phyloP scores from a whole-genome alignment of 2,797 vertebrate species.

The Lepilemur ruficaudatus region DNA sequence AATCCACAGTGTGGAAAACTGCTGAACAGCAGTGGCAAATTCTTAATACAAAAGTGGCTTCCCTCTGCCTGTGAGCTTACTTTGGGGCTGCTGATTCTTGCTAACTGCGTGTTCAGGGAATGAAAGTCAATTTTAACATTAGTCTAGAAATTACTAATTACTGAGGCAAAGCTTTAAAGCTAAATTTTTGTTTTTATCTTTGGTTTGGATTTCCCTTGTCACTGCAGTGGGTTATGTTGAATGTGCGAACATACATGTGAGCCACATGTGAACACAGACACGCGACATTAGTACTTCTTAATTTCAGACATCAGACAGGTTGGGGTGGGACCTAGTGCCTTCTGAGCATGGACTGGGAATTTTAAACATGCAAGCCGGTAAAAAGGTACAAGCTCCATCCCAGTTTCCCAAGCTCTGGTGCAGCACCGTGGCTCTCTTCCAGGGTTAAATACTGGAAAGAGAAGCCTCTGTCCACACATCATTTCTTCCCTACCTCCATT shows the following conservation, averaged over 20 bases:
- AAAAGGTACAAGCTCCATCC: neutral
- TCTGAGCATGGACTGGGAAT: neutral
- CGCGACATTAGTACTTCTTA: neutral
- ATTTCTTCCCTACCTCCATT: neutral
- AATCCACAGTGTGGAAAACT: constrained; percentile 58
- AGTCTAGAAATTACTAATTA: neutral
- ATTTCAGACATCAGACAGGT: constrained; percentile 7
- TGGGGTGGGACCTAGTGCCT: neutral
- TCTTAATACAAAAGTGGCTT: constrained; percentile 60
- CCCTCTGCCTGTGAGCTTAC: constrained; percentile 10
- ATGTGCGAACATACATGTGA: constrained; percentile 1
- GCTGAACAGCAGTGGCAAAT: constrained; percentile 24
- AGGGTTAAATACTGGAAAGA: constrained; percentile 16
- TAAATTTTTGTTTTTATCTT: neutral
- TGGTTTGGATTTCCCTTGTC: neutral
- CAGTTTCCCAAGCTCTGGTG: neutral
- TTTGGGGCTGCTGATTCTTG: constrained; percentile 50
- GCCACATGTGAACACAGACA: neutral
- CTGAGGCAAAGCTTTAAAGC: neutral
- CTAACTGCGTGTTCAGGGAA: constrained; percentile 19
- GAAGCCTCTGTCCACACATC: neutral
- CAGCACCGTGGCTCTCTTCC: neutral
- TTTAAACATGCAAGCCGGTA: neutral
- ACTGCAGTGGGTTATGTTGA: neutral
- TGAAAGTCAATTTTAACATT: constrained; percentile 49